phyloP scores from a whole-genome alignment of 2,113 vertebrate genomes.

The Rhabdornis inornatus region DNA sequence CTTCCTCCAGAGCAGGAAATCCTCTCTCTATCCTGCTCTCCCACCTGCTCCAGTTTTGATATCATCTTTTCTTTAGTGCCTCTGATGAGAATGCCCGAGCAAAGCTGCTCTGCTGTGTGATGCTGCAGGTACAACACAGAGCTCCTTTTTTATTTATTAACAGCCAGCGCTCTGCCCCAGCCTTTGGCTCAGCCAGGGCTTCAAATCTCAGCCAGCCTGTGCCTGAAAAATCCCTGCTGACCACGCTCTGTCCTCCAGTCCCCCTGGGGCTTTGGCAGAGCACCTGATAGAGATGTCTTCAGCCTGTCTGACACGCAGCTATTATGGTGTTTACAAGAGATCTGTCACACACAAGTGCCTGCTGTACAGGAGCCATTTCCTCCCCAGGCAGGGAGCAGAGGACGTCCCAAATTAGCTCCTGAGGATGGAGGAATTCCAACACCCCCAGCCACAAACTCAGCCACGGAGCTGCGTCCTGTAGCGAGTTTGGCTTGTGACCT shows the following conservation, averaged over 20 bases:
- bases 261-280: constrained; percentile 13
- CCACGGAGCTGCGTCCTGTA: not conserved
- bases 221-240: constrained; percentile 34
- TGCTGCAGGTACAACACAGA: not conserved
- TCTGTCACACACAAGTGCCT: constrained; percentile 52
- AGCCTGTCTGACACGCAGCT: constrained; percentile 11
- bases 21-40: not conserved
- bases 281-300: constrained; percentile 54
- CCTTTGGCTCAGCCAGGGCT: not conserved
- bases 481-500: not conserved
- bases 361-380: constrained; percentile 14
- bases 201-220: not conserved
- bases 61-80: not conserved
- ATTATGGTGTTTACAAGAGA: constrained; percentile 41
- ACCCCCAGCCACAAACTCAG: not conserved
- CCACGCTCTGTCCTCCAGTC: constrained; percentile 4
- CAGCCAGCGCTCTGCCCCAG: not conserved
- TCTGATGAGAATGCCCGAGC: not conserved
- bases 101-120: not conserved
- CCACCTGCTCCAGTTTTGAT: not conserved
- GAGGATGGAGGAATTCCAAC: constrained; percentile 33
- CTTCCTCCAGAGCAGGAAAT: not conserved
- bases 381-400: constrained; percentile 37
- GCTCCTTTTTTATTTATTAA: not conserved
- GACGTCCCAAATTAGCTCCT: not conserved